These are phyloP conservation scores for Melopsittacus undulatus DNA, from an alignment of 2,797 vertebrate species.

Conservation along the genomic window DNA sequence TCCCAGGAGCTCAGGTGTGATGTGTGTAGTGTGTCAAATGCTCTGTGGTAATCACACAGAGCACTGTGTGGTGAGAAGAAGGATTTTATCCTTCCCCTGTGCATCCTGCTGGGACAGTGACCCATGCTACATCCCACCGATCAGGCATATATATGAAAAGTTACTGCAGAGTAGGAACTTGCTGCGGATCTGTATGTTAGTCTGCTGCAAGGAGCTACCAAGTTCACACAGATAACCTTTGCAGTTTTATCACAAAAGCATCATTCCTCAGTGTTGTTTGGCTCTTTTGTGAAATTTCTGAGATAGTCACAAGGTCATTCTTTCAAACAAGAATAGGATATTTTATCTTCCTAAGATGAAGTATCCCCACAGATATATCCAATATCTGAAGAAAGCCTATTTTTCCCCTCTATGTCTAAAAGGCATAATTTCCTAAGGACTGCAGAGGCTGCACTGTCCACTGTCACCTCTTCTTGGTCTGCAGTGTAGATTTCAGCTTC, in stretches of 20 bases:
- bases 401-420: not conserved
- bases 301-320: not conserved
- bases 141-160: rapidly evolving
- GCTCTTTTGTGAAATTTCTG: not conserved
- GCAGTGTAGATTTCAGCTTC: not conserved
- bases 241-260: not conserved
- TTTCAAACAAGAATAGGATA: not conserved
- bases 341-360: not conserved
- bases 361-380: not conserved
- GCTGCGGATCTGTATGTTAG: not conserved
- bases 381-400: not conserved
- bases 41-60: not conserved
- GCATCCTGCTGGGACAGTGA: not conserved
- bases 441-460: not conserved
- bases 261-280: not conserved
- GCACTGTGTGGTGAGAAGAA: not conserved
- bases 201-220: not conserved
- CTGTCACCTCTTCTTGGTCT: not conserved
- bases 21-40: not conserved
- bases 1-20: not conserved
- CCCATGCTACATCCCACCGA: not conserved
- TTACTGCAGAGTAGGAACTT: not conserved
- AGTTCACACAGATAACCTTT: not conserved
- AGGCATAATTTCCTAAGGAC: not conserved
- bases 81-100: not conserved